phyloP scores from a whole-genome alignment of 1,140 invertebrate species.

The Philaenus spumarius region DNA sequence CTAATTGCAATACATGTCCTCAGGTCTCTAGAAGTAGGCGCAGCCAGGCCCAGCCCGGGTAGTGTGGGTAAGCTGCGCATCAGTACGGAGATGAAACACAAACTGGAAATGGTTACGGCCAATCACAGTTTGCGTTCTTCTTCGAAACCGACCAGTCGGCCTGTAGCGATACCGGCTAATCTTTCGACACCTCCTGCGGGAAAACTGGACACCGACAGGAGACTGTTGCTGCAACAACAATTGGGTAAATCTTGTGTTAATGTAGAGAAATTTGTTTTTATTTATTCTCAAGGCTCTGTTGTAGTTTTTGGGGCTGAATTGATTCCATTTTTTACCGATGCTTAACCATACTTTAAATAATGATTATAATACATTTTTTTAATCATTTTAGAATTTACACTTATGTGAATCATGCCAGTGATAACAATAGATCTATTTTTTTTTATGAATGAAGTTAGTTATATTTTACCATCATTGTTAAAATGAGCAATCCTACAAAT shows the following conservation, averaged over 20 bases:
- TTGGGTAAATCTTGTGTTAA: conserved; percentile 54
- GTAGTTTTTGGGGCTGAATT: too few relatives aligned
- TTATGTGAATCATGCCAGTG: too few relatives aligned
- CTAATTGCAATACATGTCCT: too few relatives aligned
- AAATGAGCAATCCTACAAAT: too few relatives aligned
- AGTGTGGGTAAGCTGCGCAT: conserved; percentile 87
- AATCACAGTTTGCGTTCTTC: conserved; percentile 75
- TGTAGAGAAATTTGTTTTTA: background rate
- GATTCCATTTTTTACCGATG: too few relatives aligned
- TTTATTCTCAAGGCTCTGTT: background rate
- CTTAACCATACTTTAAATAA: too few relatives aligned
- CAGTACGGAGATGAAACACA: conserved; percentile 85
- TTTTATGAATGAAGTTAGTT: too few relatives aligned
- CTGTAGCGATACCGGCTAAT: conserved; percentile 21
- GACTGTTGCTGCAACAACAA: conserved; percentile 76
- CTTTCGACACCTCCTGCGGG: conserved; percentile 30
- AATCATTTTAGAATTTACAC: too few relatives aligned
- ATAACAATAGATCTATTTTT: too few relatives aligned
- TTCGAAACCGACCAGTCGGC: conserved; percentile 59
- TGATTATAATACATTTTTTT: too few relatives aligned
- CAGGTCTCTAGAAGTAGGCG: conserved; percentile 61
- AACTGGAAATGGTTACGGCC: conserved; percentile 81
- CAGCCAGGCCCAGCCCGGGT: conserved; percentile 68
- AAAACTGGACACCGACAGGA: conserved; percentile 78
- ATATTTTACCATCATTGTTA: too few relatives aligned